Base-by-base conservation (phyloP, 2,113 vertebrate genomes). In the Elgaria multicarinata region DNA sequence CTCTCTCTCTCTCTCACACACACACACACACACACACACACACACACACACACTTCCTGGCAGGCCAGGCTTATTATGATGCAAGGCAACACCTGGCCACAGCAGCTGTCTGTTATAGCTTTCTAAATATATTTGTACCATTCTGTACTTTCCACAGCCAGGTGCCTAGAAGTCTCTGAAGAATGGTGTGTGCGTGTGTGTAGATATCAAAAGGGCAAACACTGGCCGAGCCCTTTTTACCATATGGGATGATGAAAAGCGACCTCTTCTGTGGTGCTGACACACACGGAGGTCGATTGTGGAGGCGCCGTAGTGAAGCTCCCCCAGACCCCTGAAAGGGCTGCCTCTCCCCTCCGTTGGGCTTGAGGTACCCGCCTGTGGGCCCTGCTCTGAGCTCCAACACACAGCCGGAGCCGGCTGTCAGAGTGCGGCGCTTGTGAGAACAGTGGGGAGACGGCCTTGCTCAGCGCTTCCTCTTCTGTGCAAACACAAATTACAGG, bases 51-150 rank as follows among this genome's bases (percentile, higher is more conserved):
- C n/a, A 2, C 72, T 42, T 42, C 72, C 36, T 22, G 71, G 16
- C 2, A 18, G 26, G 3, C 39, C 28, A 1, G 18, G 31, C 14
- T 46, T 87, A 46, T 18, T 87, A 46, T 20, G 26, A 24, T 36
- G 4, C 20, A 18, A 46, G 39, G 39, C 42, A 67, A 3, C 26
- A 9, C n/a, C 62, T 1, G 16, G 69, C 79, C 36, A 13, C 4
- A 4, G 9, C n/a, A n/a, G 72, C 66, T 53, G 26, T 69, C 39
- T 39, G 58, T 2, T 2, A 33, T 0, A 18, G 22, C 85, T 42
- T 20, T 58, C 24, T 55, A 44, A 16, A 18, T 0, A 0, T 16
- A 0, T 9, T 33, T 39, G 6, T 31, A 28, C 44, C 31, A 18
- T 44, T 71, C 3, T 0, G 24, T 44, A n/a, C 24, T 85, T 53